Evolutionary conservation across 2,888 invertebrate genomes (phyloP).

Genomic region (Cacoxenus indagator): DNA sequence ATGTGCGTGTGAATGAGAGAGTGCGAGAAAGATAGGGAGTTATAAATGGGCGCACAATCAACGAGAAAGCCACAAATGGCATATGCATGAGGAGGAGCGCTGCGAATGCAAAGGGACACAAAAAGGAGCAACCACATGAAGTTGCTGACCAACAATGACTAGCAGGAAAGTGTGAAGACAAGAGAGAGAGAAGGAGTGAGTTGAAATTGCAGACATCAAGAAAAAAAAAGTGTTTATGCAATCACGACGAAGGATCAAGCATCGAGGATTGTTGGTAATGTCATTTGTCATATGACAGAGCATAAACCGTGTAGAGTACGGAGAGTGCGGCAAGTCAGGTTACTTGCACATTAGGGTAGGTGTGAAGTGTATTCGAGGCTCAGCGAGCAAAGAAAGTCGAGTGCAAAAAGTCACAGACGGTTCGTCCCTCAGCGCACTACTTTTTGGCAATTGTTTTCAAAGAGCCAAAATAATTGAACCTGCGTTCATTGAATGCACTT

Average conservation of each 20-base stretch:
- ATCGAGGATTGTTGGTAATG: neutral
- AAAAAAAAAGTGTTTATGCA: neutral
- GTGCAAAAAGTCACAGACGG: neutral
- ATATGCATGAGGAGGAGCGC: neutral
- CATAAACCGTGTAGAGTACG: neutral
- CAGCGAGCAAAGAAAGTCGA: neutral
- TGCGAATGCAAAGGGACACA: neutral
- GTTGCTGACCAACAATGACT: neutral
- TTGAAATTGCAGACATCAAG: neutral
- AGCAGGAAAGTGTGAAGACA: neutral
- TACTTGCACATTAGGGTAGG: neutral
- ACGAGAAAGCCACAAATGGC: neutral
- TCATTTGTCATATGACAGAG: conserved; percentile 7
- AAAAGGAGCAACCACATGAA: neutral
- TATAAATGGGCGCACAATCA: conserved; percentile 5
- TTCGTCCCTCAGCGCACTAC: neutral
- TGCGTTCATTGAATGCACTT: neutral
- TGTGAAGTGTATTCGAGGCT: neutral
- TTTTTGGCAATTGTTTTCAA: neutral
- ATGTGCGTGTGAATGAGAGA: conserved; percentile 52
- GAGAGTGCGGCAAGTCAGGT: neutral
- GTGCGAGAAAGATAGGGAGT: conserved; percentile 5
- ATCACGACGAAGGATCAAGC: neutral
- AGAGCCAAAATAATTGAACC: neutral
- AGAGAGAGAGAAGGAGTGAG: neutral